Percentiles rank a stretch among this genome's conserved stretches.
These are phyloP conservation scores for Dasypolia templi DNA, from an alignment of 2,888 invertebrate species.

Conservation along the genomic window DNA sequence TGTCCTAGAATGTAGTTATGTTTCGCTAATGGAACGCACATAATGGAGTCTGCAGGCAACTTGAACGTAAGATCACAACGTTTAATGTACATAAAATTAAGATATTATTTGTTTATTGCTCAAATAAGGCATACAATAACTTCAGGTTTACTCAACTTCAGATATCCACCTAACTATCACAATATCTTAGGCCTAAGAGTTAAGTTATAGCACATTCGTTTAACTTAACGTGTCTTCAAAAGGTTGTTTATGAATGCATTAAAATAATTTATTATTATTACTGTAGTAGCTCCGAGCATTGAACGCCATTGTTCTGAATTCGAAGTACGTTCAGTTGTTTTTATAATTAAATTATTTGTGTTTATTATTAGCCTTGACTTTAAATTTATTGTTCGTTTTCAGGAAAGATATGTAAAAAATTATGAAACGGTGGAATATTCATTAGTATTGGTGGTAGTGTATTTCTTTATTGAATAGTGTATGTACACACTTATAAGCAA, in stretches of 20 bases:
- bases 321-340: constrained; percentile 32
- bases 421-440: not conserved
- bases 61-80: constrained; percentile 1
- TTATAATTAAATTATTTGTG: constrained; percentile 9
- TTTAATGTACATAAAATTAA: constrained; percentile 47
- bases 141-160: constrained; percentile 29
- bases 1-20: constrained; percentile 10
- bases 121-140: constrained; percentile 30
- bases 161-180: constrained; percentile 31
- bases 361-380: not conserved
- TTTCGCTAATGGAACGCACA: constrained; percentile 5
- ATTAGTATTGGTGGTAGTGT: not conserved
- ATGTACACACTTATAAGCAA: not conserved
- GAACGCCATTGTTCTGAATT: constrained; percentile 41
- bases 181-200: constrained; percentile 41
- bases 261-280: constrained; percentile 50
- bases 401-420: not conserved
- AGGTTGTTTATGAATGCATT: constrained; percentile 47
- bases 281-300: constrained; percentile 20
- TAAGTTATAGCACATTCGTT: constrained; percentile 38
- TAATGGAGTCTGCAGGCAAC: constrained; percentile 10
- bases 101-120: constrained; percentile 46
- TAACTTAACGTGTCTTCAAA: constrained; percentile 53
- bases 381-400: constrained; percentile 13
- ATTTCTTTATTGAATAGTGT: not conserved